These are phyloP conservation scores for Nematostella vectensis DNA, from an alignment of 92 coral and sea anemone species.

Conservation along the genomic window DNA sequence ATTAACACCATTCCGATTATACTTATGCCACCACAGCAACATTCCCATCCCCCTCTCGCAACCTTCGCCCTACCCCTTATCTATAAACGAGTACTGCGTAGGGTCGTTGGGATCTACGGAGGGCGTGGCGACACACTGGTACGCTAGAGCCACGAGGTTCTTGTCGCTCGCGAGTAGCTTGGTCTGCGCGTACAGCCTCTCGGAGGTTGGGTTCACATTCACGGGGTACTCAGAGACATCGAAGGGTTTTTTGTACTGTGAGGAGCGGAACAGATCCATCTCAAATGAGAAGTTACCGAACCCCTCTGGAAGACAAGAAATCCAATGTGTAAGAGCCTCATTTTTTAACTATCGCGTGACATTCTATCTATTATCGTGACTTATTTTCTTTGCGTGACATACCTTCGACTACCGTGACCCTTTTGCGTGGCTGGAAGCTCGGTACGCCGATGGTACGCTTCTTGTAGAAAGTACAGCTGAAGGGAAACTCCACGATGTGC, in stretches of 20 bases:
- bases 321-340: no score
- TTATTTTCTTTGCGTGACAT: no score
- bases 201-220: conserved; percentile 40
- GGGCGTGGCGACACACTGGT: conserved; percentile 77
- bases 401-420: conserved; percentile 66
- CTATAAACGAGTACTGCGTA: conserved; percentile 45
- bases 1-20: no score
- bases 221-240: conserved; percentile 75
- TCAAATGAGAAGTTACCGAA: conserved; percentile 70
- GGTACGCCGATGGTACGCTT: conserved; percentile 61
- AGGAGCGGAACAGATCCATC: conserved; percentile 56
- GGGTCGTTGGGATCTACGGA: conserved; percentile 43
- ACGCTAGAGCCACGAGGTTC: conserved; percentile 51
- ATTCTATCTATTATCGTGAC: no score
- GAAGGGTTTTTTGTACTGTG: conserved; percentile 47
- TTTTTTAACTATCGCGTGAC: no score
- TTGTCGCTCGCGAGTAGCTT: conserved; percentile 53
- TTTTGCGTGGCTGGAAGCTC: conserved; percentile 69
- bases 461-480: conserved; percentile 57
- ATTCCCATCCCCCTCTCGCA: no score
- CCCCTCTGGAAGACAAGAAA: conserved; percentile 65
- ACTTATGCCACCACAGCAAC: no score
- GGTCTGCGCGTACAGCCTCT: conserved; percentile 57
- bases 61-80: conserved; percentile 45
- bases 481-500: conserved; percentile 67